Base-by-base conservation (phyloP, 2,888 invertebrate genomes). In the Bibio marci region DNA sequence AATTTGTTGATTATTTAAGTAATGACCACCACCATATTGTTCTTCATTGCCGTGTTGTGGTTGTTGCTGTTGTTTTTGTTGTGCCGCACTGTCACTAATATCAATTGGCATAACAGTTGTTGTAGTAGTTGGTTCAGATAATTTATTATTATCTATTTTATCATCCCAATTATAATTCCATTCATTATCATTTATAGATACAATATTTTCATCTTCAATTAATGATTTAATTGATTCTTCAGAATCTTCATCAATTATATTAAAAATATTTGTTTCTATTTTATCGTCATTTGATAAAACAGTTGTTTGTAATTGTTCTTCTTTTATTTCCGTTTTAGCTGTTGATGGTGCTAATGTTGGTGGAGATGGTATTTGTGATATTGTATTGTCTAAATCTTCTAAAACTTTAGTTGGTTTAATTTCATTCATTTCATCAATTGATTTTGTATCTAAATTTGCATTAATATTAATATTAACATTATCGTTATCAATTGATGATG, bases 261-360 rank as follows among this genome's bases (percentile, higher is more conserved):
- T 55, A 43, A 50, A 54, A 43, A 55, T 54, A 44, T 54, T 54
- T 14, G 52, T 22, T 22, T 22, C 22, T 6, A 22, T 4, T 6
- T 6, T 8, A 22, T 6, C 8, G 8, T 22, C 49, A 44, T 53
- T 52, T 17, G 35, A 15, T 13, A n/a, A n/a, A n/a, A n/a, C n/a
- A n/a, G 18, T 37, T 30, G 13, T 28, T 17, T 8, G 14, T 39
- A 3, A 10, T 11, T 3, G 41, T 40, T 15, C 41, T 42, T 19
- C 28, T 17, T 34, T 32, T 44, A n/a, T 38, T 30, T 10, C 42
- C 43, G 4, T 42, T 40, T 27, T 11, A 30, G 14, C 30, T 7
- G 30, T 30, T 30, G 22, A 8, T 22, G 22, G 8, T 22, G 22
- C 5, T 6, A 22, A 22, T 22, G 22, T 22, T 22, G 22, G 22